Base-by-base conservation (phyloP, 92 coral and sea anemone species). In the Bergia puertoricense region DNA sequence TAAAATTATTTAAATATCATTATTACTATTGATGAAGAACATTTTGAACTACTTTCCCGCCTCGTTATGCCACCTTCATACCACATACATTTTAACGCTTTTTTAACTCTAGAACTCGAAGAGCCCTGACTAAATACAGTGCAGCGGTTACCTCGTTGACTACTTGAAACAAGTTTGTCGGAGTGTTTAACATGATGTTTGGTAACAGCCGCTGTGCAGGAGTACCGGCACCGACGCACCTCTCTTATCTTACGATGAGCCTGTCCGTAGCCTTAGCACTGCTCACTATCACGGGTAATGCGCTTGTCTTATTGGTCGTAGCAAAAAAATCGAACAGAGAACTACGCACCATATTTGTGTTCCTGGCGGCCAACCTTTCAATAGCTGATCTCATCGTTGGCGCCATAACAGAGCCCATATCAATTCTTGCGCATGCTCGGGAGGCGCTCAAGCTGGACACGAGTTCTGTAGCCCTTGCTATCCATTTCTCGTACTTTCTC, bases 171-270 rank as follows among this genome's bases (percentile, higher is more conserved):
- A 62, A 62, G 69, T 14, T 62, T 30, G 69, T 62, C 5, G 69
- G 22, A 62, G 69, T 62, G 69, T 18, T 22, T 8, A 20, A 62
- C 43, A 71, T 71, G 79, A 3, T 2, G 48, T 84, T 84, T 46
- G 79, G 79, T 30, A 84, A 71, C 44, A 71, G 48, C 79, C 79
- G 59, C 78, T 84, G 87, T 72, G 75, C 87, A 84, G 77, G 42
- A 5, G 77, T 71, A 30, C 37, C 75, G 45, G 50, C 87, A 37
- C 87, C 87, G 50, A 84, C 79, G 42, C 65, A 84, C 13, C 87
- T 84, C 37, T 84, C 87, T 2, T 84, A 84, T 46, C 68, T 84
- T 54, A 71, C 87, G 14, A 71, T 72, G 87, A 69, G 78, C 67
- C 46, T 84, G 6, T 71, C 87, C 57, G 5, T 67, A 71, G 37